A percentile compares a stretch with the other conserved stretches of the same genome.
Evolutionary conservation across 2,797 vertebrate genomes (phyloP).

Genomic region (Platyrinchus mystaceus): DNA sequence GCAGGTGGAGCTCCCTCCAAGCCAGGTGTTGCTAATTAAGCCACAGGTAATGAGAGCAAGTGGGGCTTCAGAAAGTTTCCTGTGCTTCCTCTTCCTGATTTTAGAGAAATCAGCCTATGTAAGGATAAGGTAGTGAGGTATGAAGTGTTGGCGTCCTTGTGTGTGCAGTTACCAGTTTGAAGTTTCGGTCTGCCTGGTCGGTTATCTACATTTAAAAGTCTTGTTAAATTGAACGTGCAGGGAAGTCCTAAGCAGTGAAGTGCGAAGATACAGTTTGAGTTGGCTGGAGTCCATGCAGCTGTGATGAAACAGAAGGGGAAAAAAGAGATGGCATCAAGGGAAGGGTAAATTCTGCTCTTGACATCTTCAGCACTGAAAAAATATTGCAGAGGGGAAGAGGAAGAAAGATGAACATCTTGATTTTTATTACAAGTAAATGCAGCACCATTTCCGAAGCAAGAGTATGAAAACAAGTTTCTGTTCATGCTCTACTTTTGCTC

Average conservation of each 20-base stretch:
- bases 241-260: neutral
- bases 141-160: neutral
- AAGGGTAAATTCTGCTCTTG: slow-evolving; percentile 62
- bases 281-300: slow-evolving; percentile 55
- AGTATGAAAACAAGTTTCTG: slow-evolving; percentile 4
- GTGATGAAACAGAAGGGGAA: slow-evolving; percentile 30
- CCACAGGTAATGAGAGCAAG: neutral
- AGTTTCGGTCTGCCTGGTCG: neutral
- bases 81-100: neutral
- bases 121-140: neutral
- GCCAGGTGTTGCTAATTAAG: neutral
- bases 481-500: neutral
- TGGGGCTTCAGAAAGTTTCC: neutral
- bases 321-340: slow-evolving; percentile 52
- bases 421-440: slow-evolving; percentile 27
- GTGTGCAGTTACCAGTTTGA: neutral
- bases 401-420: slow-evolving; percentile 58
- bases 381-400: neutral
- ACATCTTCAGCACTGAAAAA: slow-evolving; percentile 42
- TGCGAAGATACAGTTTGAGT: slow-evolving; percentile 33
- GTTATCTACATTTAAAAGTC: neutral
- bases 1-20: neutral
- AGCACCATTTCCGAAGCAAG: neutral
- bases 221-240: neutral
- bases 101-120: neutral